Evolutionary conservation across 2,888 invertebrate species (phyloP).

Genomic region (Sialis lutaria): DNA sequence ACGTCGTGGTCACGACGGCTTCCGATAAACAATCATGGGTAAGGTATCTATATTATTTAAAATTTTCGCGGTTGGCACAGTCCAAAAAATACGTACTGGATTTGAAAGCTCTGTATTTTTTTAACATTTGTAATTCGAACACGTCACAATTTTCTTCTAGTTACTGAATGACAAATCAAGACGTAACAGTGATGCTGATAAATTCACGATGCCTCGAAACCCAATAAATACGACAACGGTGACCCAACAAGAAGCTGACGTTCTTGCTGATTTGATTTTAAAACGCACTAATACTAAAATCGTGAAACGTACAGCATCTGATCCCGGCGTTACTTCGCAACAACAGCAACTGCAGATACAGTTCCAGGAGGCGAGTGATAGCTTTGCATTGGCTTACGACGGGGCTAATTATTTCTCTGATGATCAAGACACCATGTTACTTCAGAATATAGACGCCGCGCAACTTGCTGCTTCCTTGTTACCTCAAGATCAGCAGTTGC

Average conservation of each 20-base stretch:
- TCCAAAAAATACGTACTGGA: no score
- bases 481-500: constrained; percentile 40
- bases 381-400: constrained; percentile 33
- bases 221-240: constrained; percentile 27
- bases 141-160: no score
- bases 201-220: constrained; percentile 28
- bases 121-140: no score
- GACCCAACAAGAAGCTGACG: constrained; percentile 50
- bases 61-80: no score
- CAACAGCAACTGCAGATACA: constrained; percentile 33
- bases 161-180: constrained; percentile 25
- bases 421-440: constrained; percentile 47
- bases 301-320: constrained; percentile 58
- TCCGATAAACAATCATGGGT: constrained; percentile 11
- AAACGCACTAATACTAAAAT: constrained; percentile 45
- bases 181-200: constrained; percentile 38
- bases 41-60: no score
- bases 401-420: constrained; percentile 45
- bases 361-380: constrained; percentile 37
- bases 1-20: constrained; percentile 18
- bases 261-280: constrained; percentile 55
- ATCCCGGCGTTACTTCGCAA: constrained; percentile 33
- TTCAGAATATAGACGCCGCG: constrained; percentile 45
- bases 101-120: no score
- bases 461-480: constrained; percentile 33